These are phyloP conservation scores for Callocephalon fimbriatum DNA, from an alignment of 2,113 vertebrate species.

Conservation along the genomic window DNA sequence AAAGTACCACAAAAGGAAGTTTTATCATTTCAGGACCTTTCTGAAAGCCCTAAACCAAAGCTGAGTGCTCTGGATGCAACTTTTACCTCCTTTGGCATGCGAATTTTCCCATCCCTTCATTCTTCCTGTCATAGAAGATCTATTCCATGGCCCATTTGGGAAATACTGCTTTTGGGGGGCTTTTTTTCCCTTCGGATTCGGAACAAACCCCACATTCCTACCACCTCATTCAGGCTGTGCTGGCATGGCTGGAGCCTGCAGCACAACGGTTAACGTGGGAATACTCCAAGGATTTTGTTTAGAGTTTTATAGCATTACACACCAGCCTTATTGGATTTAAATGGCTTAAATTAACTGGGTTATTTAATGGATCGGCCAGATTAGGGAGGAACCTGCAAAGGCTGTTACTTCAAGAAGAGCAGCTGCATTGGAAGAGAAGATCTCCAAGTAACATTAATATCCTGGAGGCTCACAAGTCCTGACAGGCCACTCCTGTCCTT, in stretches of 20 bases:
- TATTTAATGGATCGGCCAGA: conserved; percentile 74
- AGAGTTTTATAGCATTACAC: conserved; percentile 70
- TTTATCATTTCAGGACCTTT: background rate
- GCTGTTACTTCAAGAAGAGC: conserved; percentile 45
- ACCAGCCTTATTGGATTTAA: conserved; percentile 69
- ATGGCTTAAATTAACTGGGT: conserved; percentile 72
- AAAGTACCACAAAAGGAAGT: background rate
- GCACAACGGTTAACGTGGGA: background rate
- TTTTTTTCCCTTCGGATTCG: background rate
- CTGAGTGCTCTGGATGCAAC: background rate
- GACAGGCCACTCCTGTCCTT: conserved; percentile 33
- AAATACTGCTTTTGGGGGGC: background rate
- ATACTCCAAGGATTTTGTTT: conserved; percentile 67
- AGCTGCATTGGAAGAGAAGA: conserved; percentile 19
- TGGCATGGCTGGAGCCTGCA: background rate
- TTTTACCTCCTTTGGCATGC: background rate
- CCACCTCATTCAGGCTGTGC: background rate
- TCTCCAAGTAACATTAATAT: conserved; percentile 29
- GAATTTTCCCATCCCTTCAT: background rate
- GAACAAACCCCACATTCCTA: background rate
- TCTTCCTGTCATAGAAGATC: background rate
- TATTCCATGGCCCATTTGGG: background rate
- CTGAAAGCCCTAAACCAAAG: background rate
- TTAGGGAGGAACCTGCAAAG: conserved; percentile 60
- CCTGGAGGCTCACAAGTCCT: conserved; percentile 37